Evolutionary conservation across 2,797 vertebrate species (phyloP), one percentile per base, ranked within the genome.

Genomic region (Enteromius fasciolatus): DNA sequence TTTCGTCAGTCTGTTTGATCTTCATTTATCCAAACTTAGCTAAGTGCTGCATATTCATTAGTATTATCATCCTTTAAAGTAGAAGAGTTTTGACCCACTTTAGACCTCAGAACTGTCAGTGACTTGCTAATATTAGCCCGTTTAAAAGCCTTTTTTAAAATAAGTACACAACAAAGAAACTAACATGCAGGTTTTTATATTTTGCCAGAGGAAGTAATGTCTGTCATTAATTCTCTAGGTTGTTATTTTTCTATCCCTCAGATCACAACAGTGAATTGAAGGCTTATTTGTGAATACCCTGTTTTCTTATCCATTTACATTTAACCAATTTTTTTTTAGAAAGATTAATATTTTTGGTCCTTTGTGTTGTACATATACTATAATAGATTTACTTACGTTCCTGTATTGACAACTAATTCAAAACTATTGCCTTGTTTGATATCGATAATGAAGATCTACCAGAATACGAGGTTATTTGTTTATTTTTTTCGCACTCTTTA

Each of bases 41-140:
- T 23, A 3, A 10, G 18, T 15, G 52, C 44, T 78, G 9, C 20
- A 33, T 66, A n/a, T 48, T 78, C 18, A 73, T 50, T 23, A 66
- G n/a, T 7, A 36, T 5, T 36, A 18, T 52, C 50, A 9, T 67
- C 31, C n/a, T 78, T 78, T 28, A 50, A 36, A 77, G 25, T 1
- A 3, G 5, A 36, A 39, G 6, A 36, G 12, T 23, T 67, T 67
- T 66, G 14, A n/a, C 63, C n/a, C 7, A 46, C 68, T 70, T 46
- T 10, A 63, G n/a, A 59, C 54, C 54, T 57, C 6, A 25, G 3
- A 14, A 15, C 18, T 64, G 75, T 46, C 76, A 67, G 61, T 72
- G 14, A 59, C 5, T 59, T 59, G 77, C 15, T 79, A 44, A 61
- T 61, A 63, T 76, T 44, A 76, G 54, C 36, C 52, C 17, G 8